phyloP scores from a whole-genome alignment of 2,888 invertebrate genomes.

The Phortica magna region DNA sequence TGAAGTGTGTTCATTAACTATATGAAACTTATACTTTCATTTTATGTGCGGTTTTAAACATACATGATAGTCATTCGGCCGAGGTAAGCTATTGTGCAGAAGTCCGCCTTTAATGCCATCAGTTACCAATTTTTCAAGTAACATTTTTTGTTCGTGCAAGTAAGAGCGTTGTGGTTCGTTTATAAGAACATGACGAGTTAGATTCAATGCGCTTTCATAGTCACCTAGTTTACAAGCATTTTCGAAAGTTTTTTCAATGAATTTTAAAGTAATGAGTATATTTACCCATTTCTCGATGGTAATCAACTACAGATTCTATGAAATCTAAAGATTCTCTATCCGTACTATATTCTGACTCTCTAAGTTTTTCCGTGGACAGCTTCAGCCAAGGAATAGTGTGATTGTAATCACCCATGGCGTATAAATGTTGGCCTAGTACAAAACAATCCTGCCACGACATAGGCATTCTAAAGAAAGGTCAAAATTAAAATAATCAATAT shows the following conservation, averaged over 20 bases:
- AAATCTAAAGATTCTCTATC: constrained; percentile 63
- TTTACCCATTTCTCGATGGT: constrained; percentile 68
- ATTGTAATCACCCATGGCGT: constrained; percentile 90
- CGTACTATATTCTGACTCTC: constrained; percentile 78
- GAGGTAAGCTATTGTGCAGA: constrained; percentile 54
- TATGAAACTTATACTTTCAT: not conserved
- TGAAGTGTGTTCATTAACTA: not conserved
- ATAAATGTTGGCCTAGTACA: constrained; percentile 94
- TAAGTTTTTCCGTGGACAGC: constrained; percentile 88
- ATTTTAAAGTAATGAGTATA: constrained; percentile 42
- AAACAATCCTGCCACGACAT: constrained; percentile 95
- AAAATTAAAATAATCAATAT: constrained; percentile 21
- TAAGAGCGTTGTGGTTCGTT: constrained; percentile 88
- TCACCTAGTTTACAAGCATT: constrained; percentile 78
- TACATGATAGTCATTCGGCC: constrained; percentile 59
- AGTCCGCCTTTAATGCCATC: constrained; percentile 69
- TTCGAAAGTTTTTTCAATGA: not conserved
- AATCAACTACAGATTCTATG: constrained; percentile 67
- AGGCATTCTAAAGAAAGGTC: constrained; percentile 79
- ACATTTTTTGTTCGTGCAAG: constrained; percentile 90
- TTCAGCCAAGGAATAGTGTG: constrained; percentile 97
- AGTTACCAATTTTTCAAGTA: constrained; percentile 89
- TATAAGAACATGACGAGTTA: constrained; percentile 90
- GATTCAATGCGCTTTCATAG: constrained; percentile 87
- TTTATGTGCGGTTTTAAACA: constrained; percentile 1